Percentiles rank a stretch among this genome's conserved stretches.
These are phyloP conservation scores for Amphilophus citrinellus DNA, from an alignment of 2,113 vertebrate species.

Conservation along the genomic window DNA sequence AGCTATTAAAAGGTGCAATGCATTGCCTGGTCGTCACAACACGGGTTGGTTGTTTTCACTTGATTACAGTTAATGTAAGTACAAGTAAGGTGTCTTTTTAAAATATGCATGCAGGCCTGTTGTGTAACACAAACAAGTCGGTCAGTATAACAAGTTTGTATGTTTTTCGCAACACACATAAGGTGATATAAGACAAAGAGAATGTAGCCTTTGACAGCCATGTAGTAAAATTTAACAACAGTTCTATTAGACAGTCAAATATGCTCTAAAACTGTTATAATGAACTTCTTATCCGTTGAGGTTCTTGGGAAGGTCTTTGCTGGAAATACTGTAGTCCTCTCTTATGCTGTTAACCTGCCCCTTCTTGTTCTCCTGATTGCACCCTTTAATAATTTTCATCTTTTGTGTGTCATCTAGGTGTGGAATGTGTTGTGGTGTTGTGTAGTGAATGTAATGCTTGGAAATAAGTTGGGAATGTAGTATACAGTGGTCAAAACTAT, in stretches of 20 bases:
- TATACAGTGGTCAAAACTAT: conserved; percentile 18
- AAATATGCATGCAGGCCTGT: neutral
- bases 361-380: conserved; percentile 62
- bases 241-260: neutral
- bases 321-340: neutral
- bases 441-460: conserved; percentile 23
- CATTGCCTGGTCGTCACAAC: neutral
- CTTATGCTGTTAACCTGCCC: neutral
- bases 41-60: neutral
- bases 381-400: conserved; percentile 80
- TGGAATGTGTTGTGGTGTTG: conserved; percentile 39
- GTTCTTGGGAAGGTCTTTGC: neutral
- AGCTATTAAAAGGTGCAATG: conserved; percentile 83
- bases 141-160: neutral
- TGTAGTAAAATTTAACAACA: neutral
- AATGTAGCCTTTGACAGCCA: neutral
- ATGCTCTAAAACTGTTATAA: rapidly evolving
- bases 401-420: conserved; percentile 55
- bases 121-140: neutral
- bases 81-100: no score
- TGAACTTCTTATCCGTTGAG: neutral
- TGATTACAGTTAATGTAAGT: no score
- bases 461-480: neutral
- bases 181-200: neutral
- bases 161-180: neutral